Conservation (phyloP, 2,113 vertebrate species). For the Helogale parvula region DNA sequence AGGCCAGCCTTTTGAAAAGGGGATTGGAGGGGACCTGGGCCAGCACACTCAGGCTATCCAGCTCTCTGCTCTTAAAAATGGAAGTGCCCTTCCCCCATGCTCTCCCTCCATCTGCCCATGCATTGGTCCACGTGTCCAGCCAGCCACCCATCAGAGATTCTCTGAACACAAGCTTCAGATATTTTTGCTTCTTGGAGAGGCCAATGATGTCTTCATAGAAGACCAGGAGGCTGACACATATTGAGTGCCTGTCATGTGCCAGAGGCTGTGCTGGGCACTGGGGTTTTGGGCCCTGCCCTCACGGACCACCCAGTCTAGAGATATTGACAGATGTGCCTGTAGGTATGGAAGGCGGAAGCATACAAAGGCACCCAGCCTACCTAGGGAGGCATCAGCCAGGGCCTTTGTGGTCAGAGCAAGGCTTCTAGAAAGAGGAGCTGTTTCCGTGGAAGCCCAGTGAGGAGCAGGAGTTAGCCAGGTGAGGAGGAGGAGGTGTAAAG, state of each 20-base stretch:
- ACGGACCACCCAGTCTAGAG: background rate
- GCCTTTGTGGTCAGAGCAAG: background rate
- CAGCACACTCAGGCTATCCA: background rate
- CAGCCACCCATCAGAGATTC: background rate
- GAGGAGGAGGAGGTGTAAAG: background rate
- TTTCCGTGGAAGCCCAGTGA: background rate
- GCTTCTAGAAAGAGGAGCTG: background rate
- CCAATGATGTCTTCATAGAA: background rate
- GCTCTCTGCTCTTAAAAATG: background rate
- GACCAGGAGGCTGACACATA: background rate
- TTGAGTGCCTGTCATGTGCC: background rate
- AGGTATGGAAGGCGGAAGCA: background rate
- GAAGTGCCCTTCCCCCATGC: background rate
- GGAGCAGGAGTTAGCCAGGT: background rate
- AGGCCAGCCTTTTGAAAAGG: constrained; percentile 20
- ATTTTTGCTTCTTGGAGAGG: background rate
- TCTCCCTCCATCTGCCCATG: background rate
- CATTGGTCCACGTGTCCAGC: background rate
- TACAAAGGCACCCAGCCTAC: background rate
- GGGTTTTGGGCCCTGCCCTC: background rate
- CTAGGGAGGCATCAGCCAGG: background rate
- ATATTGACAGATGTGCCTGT: background rate
- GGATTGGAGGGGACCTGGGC: background rate
- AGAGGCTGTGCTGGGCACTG: background rate
- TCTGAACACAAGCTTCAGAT: background rate